Percentiles rank a stretch among this genome's conserved stretches.
phyloP scores from a whole-genome alignment of 2,113 vertebrate genomes.

The Gnathonemus longibarbis region DNA sequence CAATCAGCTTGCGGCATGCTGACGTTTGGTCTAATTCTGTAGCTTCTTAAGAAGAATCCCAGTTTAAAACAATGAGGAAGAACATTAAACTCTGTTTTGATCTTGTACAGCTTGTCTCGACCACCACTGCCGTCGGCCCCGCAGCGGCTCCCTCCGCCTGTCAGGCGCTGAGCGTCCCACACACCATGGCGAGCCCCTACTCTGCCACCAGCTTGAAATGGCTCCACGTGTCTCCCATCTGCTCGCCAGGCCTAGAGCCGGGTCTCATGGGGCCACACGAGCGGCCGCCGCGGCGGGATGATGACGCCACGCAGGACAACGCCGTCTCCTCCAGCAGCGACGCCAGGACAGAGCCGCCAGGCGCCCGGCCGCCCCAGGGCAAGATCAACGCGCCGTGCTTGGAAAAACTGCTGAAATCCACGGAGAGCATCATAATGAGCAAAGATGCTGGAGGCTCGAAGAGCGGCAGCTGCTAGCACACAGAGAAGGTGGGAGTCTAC shows the following conservation, averaged over 20 bases:
- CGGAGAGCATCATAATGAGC: slow-evolving; percentile 39
- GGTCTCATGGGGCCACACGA: background rate
- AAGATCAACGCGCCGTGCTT: slow-evolving; percentile 44
- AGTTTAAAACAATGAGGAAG: background rate
- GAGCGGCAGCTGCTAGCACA: background rate
- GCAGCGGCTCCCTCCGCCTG: background rate
- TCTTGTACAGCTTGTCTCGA: background rate
- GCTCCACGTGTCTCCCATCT: slow-evolving; percentile 29
- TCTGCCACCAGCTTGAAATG: slow-evolving; percentile 30
- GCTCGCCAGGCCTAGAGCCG: slow-evolving; percentile 1
- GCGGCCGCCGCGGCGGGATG: background rate
- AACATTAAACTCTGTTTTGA: background rate
- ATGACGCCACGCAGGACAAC: slow-evolving; percentile 41
- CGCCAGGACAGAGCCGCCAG: background rate
- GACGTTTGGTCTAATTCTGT: background rate
- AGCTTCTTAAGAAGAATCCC: background rate
- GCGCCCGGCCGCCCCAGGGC: slow-evolving; percentile 13
- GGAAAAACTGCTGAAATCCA: slow-evolving; percentile 43
- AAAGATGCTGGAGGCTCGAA: slow-evolving; percentile 5
- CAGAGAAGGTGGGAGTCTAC: background rate
- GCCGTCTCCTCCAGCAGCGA: slow-evolving; percentile 49
- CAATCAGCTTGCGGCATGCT: background rate
- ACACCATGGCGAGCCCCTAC: background rate
- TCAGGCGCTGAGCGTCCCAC: background rate
- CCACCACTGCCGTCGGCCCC: background rate